Evolutionary conservation across 2,113 vertebrate genomes (phyloP).

Genomic region (Thinocorus orbignyianus): DNA sequence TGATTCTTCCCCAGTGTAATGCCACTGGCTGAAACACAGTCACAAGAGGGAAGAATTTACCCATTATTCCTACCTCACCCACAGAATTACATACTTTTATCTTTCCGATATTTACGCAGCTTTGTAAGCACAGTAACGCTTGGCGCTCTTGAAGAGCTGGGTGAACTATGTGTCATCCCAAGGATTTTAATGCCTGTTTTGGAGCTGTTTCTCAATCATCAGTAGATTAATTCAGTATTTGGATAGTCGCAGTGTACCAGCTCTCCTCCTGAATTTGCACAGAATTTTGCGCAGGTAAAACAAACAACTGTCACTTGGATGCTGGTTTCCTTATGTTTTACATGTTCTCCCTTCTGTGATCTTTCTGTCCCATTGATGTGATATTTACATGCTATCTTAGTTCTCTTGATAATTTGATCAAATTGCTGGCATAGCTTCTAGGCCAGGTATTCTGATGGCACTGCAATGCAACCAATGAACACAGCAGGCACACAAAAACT

Average conservation of each 20-base stretch:
- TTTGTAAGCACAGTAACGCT: neutral
- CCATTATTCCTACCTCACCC: neutral
- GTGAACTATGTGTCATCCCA: neutral
- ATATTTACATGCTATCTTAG: neutral
- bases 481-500: accelerated
- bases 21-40: neutral
- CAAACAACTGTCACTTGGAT: neutral
- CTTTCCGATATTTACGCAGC: neutral
- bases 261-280: neutral
- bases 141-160: neutral
- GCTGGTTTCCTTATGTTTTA: neutral
- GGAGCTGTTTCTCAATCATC: neutral
- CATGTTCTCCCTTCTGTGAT: neutral
- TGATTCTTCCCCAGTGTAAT: neutral
- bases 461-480: neutral
- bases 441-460: neutral
- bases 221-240: neutral
- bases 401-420: neutral
- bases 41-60: neutral
- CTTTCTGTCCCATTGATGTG: neutral
- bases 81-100: neutral
- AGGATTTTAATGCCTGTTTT: neutral
- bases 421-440: neutral
- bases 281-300: neutral
- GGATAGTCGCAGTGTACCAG: neutral